Conservation (phyloP, 53 echinoderm and acorn worm species). For the Luidia sarsii region DNA sequence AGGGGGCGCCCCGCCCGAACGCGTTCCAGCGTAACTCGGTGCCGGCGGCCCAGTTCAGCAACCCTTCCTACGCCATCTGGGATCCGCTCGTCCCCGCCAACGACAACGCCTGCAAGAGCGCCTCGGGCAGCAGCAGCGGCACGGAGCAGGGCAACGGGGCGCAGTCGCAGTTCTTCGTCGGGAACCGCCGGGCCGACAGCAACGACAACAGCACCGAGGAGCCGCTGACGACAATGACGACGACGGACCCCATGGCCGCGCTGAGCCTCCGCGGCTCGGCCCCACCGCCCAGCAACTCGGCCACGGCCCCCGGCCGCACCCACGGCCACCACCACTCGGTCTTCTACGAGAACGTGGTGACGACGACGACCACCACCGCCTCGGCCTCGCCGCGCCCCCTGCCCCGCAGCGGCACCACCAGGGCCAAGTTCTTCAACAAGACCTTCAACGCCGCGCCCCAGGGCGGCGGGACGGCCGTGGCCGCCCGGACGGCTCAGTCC, state of each 20-base stretch:
- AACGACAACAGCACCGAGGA: slow-evolving; percentile 43
- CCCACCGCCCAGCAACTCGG: slow-evolving; percentile 10
- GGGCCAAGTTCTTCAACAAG: slow-evolving; percentile 65
- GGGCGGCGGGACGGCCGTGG: slow-evolving; percentile 29
- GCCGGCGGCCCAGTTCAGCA: slow-evolving; percentile 73
- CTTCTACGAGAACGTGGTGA: slow-evolving; percentile 83
- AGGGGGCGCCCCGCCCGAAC: slow-evolving; percentile 71
- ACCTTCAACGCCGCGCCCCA: slow-evolving; percentile 22
- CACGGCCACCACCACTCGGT: slow-evolving; percentile 54
- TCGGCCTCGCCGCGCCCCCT: slow-evolving; percentile 42
- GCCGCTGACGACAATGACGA: slow-evolving; percentile 23
- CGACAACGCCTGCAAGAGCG: too few species aligned
- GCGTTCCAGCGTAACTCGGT: slow-evolving; percentile 78
- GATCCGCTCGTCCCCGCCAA: slow-evolving; percentile 69
- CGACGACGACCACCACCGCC: too few species aligned
- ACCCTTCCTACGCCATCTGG: slow-evolving; percentile 87
- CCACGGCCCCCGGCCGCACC: slow-evolving; percentile 58
- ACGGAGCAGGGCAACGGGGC: slow-evolving; percentile 34
- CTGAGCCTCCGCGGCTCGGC: slow-evolving; percentile 23
- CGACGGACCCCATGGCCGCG: slow-evolving; percentile 13
- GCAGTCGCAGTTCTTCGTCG: slow-evolving; percentile 54
- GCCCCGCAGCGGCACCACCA: slow-evolving; percentile 31
- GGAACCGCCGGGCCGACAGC: slow-evolving; percentile 42
- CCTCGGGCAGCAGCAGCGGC: too few species aligned
- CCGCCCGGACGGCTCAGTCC: slow-evolving; percentile 66